Conservation (phyloP, 2,113 vertebrate genomes). For the Clarias gariepinus region DNA sequence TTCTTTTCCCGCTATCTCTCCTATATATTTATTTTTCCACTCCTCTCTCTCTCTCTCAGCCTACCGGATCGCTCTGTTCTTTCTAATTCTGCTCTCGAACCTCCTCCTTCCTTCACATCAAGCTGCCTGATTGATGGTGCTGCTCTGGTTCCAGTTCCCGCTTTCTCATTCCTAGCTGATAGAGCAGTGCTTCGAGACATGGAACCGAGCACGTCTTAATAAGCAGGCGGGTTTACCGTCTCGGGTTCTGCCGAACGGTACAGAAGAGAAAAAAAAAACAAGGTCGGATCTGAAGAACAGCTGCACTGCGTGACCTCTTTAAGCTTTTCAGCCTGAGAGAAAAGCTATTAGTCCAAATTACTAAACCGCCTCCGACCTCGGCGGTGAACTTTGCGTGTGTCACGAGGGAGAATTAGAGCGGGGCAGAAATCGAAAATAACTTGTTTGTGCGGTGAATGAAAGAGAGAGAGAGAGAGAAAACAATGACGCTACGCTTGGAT, state of each 20-base stretch:
- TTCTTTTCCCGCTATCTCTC: neutral
- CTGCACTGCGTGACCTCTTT: neutral
- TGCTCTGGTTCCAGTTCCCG: constrained; percentile 57
- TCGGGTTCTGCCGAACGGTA: neutral
- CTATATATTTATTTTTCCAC: constrained; percentile 6
- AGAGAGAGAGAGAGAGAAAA: constrained; percentile 23
- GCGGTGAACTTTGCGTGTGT: constrained; percentile 7
- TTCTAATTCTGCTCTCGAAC: neutral
- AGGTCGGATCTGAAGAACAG: neutral
- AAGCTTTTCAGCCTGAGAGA: neutral
- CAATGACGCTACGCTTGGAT: neutral
- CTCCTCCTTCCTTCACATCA: neutral
- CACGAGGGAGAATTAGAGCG: neutral
- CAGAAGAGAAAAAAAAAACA: neutral
- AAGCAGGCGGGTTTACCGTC: constrained; percentile 36
- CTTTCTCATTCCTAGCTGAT: constrained; percentile 26
- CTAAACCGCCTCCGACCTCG: constrained; percentile 2
- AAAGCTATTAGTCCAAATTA: neutral
- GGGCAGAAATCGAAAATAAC: neutral
- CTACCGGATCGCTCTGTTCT: neutral
- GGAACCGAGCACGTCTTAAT: constrained; percentile 21
- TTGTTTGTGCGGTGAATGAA: neutral
- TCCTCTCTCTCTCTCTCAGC: neutral
- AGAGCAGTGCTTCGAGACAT: constrained; percentile 19
- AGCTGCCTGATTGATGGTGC: constrained; percentile 22